Conservation (phyloP, 1,140 invertebrate species). For the Drosophila littoralis region DNA sequence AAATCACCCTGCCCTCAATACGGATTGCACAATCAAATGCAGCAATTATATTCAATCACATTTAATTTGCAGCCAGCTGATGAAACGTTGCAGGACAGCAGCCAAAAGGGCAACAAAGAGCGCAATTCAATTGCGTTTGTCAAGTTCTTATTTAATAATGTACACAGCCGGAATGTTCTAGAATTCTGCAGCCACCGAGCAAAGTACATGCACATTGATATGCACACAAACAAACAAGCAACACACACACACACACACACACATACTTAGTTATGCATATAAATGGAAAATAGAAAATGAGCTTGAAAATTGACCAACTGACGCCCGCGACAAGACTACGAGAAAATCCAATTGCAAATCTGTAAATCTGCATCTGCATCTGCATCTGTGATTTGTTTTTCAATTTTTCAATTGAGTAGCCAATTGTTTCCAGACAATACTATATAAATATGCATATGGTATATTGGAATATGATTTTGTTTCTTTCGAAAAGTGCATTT, state of each 20-base stretch:
- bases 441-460: constrained; percentile 5
- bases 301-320: constrained; percentile 32
- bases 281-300: constrained; percentile 28
- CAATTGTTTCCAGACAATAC: constrained; percentile 11
- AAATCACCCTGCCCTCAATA: constrained; percentile 16
- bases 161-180: constrained; percentile 35
- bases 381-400: constrained; percentile 24
- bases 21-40: constrained; percentile 48
- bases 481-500: neutral
- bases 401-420: constrained; percentile 15
- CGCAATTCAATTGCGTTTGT: constrained; percentile 51
- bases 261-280: neutral
- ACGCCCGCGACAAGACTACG: constrained; percentile 17
- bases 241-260: neutral
- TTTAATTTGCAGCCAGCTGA: constrained; percentile 34
- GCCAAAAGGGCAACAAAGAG: constrained; percentile 9
- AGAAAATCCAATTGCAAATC: constrained; percentile 24
- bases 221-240: neutral
- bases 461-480: neutral
- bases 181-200: constrained; percentile 12
- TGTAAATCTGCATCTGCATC: neutral
- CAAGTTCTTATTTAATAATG: constrained; percentile 50
- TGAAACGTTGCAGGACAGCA: neutral
- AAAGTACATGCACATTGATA: neutral
- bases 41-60: constrained; percentile 58